phyloP scores from a whole-genome alignment of 2,797 vertebrate genomes.

The Catostomus latipinnis region DNA sequence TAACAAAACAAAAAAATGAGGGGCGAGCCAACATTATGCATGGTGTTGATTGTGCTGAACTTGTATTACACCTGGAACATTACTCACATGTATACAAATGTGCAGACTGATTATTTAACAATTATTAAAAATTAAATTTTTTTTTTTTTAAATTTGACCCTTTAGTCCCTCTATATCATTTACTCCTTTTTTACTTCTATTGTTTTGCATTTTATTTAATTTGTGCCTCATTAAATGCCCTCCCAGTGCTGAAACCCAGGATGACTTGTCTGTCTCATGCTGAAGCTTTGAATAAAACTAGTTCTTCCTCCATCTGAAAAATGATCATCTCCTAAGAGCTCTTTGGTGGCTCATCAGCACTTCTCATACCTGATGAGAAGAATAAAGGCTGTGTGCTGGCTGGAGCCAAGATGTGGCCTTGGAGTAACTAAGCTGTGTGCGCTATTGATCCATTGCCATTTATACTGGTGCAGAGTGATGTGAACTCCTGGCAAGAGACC shows the following conservation, averaged over 20 bases:
- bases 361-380: slow-evolving; percentile 34
- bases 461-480: slow-evolving; percentile 55
- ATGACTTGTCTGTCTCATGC: not conserved
- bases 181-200: not conserved
- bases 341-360: slow-evolving; percentile 40
- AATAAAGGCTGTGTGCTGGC: slow-evolving; percentile 37
- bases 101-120: too few species aligned
- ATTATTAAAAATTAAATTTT: too few species aligned
- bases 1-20: too few species aligned
- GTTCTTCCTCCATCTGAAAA: slow-evolving; percentile 34
- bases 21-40: too few species aligned
- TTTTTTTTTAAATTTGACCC: too few species aligned
- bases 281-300: slow-evolving; percentile 20
- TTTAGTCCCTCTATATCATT: not conserved
- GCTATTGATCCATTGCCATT: slow-evolving; percentile 59
- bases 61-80: too few species aligned
- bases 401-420: slow-evolving; percentile 43
- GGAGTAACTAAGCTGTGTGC: slow-evolving; percentile 58
- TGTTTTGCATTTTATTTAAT: not conserved
- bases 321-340: slow-evolving; percentile 20
- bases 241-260: not conserved
- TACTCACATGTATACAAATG: too few species aligned
- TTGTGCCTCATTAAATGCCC: not conserved
- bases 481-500: slow-evolving; percentile 54
- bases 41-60: too few species aligned